Percentiles rank a stretch among this genome's conserved stretches.
These are phyloP conservation scores for Morpho deidamia DNA, from an alignment of 2,888 invertebrate species.

Conservation along the genomic window DNA sequence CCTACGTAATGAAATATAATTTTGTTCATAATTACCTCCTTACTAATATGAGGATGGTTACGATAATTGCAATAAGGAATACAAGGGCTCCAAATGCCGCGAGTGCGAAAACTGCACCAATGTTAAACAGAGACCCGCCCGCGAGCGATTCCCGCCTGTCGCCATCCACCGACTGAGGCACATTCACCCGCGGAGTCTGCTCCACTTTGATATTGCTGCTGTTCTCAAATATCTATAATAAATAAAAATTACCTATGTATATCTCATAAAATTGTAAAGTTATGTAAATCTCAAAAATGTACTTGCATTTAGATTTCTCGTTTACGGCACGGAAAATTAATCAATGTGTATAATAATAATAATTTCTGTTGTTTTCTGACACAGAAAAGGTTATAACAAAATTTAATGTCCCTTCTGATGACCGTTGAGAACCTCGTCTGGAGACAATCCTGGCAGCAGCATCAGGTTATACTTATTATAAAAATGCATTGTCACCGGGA, in stretches of 20 bases:
- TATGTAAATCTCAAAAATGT: too few relatives aligned
- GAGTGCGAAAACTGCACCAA: constrained; percentile 92
- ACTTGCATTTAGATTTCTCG: too few relatives aligned
- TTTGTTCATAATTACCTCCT: constrained; percentile 81
- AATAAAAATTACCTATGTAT: neutral
- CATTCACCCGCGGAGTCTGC: constrained; percentile 82
- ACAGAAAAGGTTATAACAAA: too few relatives aligned
- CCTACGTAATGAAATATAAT: neutral
- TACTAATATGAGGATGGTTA: constrained; percentile 91
- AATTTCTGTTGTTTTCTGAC: too few relatives aligned
- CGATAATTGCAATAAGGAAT: constrained; percentile 92
- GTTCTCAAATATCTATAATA: constrained; percentile 58
- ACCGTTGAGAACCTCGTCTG: too few relatives aligned
- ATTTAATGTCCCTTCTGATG: too few relatives aligned
- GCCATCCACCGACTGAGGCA: constrained; percentile 82
- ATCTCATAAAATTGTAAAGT: too few relatives aligned
- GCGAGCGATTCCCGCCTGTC: constrained; percentile 71
- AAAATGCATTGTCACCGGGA: too few relatives aligned
- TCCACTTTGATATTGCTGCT: constrained; percentile 80
- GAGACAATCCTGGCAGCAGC: too few relatives aligned
- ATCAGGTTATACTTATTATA: too few relatives aligned
- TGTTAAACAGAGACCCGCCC: constrained; percentile 83
- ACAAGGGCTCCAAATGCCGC: constrained; percentile 95
- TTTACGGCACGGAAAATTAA: too few relatives aligned
- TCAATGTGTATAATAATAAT: neutral